A percentile compares a stretch with the other conserved stretches of the same genome.
Conservation (phyloP, 2,113 vertebrate species). For the Sakesphorus luctuosus region DNA sequence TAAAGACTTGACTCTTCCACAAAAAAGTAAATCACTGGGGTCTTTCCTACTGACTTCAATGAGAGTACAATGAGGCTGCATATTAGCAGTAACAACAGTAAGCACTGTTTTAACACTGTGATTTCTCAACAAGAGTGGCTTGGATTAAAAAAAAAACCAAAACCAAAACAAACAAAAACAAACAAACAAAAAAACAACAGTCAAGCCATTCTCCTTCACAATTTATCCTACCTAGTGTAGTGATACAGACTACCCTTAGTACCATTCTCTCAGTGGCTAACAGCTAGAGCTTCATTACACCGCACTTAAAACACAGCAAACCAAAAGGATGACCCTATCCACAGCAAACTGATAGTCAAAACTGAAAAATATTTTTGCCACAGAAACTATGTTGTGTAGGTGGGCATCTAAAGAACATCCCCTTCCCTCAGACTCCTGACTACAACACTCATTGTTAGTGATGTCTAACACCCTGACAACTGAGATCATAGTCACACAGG, state of each 20-base stretch:
- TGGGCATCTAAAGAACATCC: neutral
- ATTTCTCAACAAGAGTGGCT: neutral
- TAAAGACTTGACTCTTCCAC: neutral
- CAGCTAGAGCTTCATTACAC: neutral
- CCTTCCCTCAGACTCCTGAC: neutral
- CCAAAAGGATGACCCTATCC: neutral
- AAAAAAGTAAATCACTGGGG: neutral
- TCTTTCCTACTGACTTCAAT: neutral
- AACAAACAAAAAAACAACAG: neutral
- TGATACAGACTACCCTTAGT: neutral
- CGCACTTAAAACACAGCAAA: neutral
- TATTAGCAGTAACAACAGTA: neutral
- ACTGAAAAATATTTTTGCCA: neutral
- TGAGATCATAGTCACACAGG: neutral
- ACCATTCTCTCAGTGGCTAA: neutral
- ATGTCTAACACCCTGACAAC: neutral
- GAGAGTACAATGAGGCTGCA: neutral
- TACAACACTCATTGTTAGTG: neutral
- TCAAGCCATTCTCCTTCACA: neutral
- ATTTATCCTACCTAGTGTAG: neutral
- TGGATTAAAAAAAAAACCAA: neutral
- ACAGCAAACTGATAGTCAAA: neutral
- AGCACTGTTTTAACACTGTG: neutral
- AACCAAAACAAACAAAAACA: too few relatives aligned
- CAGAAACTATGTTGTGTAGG: neutral